Percentiles rank a stretch among this genome's conserved stretches.
These are phyloP conservation scores for Sylvilagus floridanus DNA, from an alignment of 2,797 vertebrate genomes.

Conservation along the genomic window DNA sequence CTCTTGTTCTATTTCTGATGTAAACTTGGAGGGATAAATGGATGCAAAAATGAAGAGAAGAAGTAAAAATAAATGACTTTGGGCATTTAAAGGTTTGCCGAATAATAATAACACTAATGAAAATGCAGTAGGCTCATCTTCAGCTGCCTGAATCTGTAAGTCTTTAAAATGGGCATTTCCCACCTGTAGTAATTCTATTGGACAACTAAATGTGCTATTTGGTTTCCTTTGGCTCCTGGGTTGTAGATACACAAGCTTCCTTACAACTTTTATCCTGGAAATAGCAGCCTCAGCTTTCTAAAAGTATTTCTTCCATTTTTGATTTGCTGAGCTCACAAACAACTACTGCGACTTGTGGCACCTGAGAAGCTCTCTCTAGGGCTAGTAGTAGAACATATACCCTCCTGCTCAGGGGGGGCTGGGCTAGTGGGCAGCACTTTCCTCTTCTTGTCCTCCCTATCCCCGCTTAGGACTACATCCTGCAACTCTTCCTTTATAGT, in stretches of 20 bases:
- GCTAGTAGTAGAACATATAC: background rate
- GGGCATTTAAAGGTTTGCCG: background rate
- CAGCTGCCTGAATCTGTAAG: background rate
- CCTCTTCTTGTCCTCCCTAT: accelerated
- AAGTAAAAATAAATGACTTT: background rate
- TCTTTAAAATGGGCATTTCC: constrained; percentile 30
- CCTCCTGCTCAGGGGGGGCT: background rate
- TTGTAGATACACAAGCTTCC: background rate
- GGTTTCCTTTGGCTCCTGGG: background rate
- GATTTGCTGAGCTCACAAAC: background rate
- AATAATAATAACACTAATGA: background rate
- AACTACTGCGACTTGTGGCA: background rate
- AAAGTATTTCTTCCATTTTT: background rate
- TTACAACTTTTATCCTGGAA: background rate
- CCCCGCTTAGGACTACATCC: background rate
- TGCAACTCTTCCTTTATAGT: background rate
- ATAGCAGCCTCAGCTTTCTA: background rate
- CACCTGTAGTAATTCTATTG: background rate
- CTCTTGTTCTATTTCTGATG: background rate
- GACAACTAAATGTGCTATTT: background rate
- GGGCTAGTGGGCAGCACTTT: background rate
- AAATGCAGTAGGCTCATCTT: background rate
- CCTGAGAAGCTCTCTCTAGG: constrained; percentile 20
- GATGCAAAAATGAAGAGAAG: background rate
- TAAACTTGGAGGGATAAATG: constrained; percentile 20